phyloP scores from a whole-genome alignment of 2,113 vertebrate genomes.

The Phalacrocorax brasilianus region DNA sequence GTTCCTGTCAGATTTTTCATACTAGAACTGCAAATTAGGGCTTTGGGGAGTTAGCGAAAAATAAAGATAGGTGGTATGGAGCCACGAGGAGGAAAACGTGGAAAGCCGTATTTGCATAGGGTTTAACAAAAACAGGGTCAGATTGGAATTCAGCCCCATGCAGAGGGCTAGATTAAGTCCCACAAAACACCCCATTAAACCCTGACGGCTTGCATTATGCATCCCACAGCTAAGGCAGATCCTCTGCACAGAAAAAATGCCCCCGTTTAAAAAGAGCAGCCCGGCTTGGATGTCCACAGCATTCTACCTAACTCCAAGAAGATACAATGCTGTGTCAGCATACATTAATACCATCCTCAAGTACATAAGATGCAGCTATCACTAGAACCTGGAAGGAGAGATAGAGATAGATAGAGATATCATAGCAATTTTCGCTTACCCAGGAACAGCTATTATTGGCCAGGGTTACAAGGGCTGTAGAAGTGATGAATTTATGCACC shows the following conservation, averaged over 20 bases:
- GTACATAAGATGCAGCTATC: background rate
- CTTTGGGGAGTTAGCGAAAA: constrained; percentile 32
- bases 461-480: background rate
- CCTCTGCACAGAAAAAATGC: background rate
- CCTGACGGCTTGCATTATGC: background rate
- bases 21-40: constrained; percentile 46
- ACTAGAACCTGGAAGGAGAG: background rate
- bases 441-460: background rate
- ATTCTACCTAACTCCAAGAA: background rate
- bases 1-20: constrained; percentile 56
- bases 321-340: background rate
- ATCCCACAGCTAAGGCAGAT: background rate
- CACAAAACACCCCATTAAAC: background rate
- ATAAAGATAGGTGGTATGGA: constrained; percentile 6
- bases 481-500: background rate
- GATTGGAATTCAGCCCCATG: background rate
- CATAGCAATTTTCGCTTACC: background rate
- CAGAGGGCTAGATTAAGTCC: background rate
- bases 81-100: background rate
- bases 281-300: background rate
- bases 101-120: background rate
- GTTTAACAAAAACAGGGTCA: background rate
- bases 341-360: background rate
- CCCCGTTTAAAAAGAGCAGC: background rate
- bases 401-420: background rate